Conservation (phyloP, 2,113 vertebrate species). For the Shinisaurus crocodilurus region DNA sequence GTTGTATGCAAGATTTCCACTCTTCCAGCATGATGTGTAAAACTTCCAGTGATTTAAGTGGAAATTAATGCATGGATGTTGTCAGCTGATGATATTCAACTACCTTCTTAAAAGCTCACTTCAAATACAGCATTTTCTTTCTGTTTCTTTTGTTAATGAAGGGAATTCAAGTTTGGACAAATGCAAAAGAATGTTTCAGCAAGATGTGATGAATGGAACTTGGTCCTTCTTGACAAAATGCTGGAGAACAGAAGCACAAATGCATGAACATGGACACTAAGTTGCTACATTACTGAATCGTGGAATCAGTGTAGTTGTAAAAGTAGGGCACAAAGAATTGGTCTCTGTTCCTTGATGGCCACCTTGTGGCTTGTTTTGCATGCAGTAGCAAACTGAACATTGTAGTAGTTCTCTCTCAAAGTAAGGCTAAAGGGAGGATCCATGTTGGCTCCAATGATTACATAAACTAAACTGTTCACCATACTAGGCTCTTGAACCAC, state of each 20-base stretch:
- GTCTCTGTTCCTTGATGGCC: constrained; percentile 64
- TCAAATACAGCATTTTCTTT: neutral
- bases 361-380: constrained; percentile 64
- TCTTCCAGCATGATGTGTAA: neutral
- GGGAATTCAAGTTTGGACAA: constrained; percentile 97
- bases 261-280: constrained; percentile 64
- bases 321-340: constrained; percentile 72
- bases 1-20: constrained; percentile 1
- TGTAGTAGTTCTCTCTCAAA: constrained; percentile 57
- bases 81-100: neutral
- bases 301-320: constrained; percentile 67
- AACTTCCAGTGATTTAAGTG: neutral
- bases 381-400: constrained; percentile 72
- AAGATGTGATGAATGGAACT: constrained; percentile 88
- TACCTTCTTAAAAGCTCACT: neutral
- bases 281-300: constrained; percentile 69
- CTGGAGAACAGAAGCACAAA: constrained; percentile 80
- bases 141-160: constrained; percentile 66
- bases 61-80: neutral
- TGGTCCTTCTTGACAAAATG: constrained; percentile 72
- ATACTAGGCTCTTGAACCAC: constrained; percentile 67
- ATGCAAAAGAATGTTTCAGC: constrained; percentile 95
- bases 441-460: constrained; percentile 68
- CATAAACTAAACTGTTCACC: constrained; percentile 57
- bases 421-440: constrained; percentile 64